Percentiles rank a stretch among this genome's conserved stretches.
Conservation (phyloP, 2,888 invertebrate species). For the Lacanobia oleracea region DNA sequence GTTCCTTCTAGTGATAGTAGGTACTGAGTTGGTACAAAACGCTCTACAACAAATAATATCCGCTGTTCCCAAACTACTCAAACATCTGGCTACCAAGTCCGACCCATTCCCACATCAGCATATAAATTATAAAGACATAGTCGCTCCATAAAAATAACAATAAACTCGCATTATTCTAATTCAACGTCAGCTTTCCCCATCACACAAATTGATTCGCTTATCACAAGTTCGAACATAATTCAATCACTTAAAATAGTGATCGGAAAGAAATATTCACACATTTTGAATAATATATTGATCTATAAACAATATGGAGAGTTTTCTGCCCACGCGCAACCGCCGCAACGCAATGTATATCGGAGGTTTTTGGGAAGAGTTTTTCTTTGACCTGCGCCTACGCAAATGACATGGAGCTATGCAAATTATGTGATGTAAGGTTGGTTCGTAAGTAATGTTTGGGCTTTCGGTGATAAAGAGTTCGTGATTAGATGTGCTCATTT, state of each 20-base stretch:
- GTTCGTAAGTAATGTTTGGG: slow-evolving; percentile 31
- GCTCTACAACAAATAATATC: too few species aligned
- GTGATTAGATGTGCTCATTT: slow-evolving; percentile 17
- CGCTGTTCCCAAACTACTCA: neutral
- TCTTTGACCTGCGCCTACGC: slow-evolving; percentile 74
- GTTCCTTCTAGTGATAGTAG: too few species aligned
- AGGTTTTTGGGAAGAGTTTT: slow-evolving; percentile 46
- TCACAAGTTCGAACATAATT: slow-evolving; percentile 61
- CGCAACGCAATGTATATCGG: slow-evolving; percentile 60
- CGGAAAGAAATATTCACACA: slow-evolving; percentile 61
- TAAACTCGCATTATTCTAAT: slow-evolving; percentile 65
- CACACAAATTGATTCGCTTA: slow-evolving; percentile 64
- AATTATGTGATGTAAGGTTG: slow-evolving; percentile 64
- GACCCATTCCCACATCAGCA: slow-evolving; percentile 44
- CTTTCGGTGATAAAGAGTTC: slow-evolving; percentile 28
- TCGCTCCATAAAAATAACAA: slow-evolving; percentile 61
- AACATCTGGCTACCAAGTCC: neutral
- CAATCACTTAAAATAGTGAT: slow-evolving; percentile 64
- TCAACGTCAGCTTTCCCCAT: slow-evolving; percentile 57
- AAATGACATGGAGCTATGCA: slow-evolving; percentile 71
- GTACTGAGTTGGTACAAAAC: too few species aligned
- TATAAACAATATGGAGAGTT: slow-evolving; percentile 62
- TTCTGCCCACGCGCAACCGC: slow-evolving; percentile 58
- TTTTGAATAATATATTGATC: slow-evolving; percentile 65
- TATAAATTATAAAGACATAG: slow-evolving; percentile 55